Base-by-base conservation (phyloP, 2,113 vertebrate genomes). In the Triplophysa dalaica region DNA sequence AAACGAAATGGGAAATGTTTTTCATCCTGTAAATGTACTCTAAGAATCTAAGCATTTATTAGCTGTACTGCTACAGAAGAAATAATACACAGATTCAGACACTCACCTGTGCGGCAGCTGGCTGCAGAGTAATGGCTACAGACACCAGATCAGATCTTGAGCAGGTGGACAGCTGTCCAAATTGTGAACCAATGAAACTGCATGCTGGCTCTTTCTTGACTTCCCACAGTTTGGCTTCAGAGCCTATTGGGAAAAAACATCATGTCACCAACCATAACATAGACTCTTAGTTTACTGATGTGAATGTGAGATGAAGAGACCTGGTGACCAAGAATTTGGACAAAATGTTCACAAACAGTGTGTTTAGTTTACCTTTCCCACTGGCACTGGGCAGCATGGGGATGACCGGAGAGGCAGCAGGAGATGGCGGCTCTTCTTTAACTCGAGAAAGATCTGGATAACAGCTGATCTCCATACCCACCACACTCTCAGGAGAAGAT, bases 401-500 rank as follows among this genome's bases (percentile, higher is more conserved):
- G 79, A 99, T 93, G 79, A 95, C 89, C 33, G 98, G 98, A 2
- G 98, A 99, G 0, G 94, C 90, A 76, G 95, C 92, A 0, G 96
- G 96, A 0, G 98, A 97, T 0, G 92, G 95, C 0, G 91, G 94
- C 87, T 98, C 97, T 88, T 96, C 93, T 43, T 99, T 99, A 70
- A 99, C 92, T 33, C 93, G 83, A 0, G 96, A 96, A 83, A 99
- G 84, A 87, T 99, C 95, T 0, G 98, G 98, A 79, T 95, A 99
- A 24, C 96, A 89, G 87, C 95, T 95, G 75, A 99, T 90, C 88
- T 98, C 97, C 83, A 90, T 83, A 65, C 96, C 96, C 8, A 92
- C 91, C 77, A 96, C 94, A 0, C 97, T 98, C 89, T 99, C 98
- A 0, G 98, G 98, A 81, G 97, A 99, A 0, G 98, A 99, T 0